Conservation (phyloP, 2,113 vertebrate species). For the Micronycteris hirsuta region DNA sequence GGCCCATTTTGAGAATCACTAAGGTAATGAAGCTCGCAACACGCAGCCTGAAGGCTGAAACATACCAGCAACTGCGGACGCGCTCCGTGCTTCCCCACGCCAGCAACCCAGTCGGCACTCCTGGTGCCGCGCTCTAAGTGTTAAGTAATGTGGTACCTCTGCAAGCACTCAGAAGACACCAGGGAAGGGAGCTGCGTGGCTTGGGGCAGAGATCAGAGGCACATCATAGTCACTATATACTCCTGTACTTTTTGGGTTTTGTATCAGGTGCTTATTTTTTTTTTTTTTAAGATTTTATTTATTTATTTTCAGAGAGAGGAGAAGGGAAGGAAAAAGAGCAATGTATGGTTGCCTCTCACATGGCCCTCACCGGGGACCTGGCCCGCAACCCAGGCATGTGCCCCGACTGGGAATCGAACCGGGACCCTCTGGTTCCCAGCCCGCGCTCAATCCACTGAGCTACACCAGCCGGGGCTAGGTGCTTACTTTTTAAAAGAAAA, state of each 20-base stretch:
- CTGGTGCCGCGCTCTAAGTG: background rate
- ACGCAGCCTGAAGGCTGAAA: background rate
- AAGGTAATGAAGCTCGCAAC: background rate
- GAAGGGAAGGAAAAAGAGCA: no score
- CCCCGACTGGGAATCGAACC: no score
- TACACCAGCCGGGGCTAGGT: no score
- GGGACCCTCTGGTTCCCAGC: no score
- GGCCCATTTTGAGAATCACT: background rate
- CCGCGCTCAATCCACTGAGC: no score
- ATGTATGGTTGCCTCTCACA: no score
- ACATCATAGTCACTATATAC: background rate
- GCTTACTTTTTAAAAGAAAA: background rate
- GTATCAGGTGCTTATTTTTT: background rate
- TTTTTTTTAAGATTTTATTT: no score
- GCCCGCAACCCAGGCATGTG: no score
- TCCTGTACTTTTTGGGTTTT: background rate
- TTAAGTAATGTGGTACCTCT: background rate
- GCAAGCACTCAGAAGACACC: background rate
- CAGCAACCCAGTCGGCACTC: background rate
- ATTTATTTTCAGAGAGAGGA: no score
- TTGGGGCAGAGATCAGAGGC: background rate
- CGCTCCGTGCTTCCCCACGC: accelerated
- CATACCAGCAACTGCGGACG: accelerated
- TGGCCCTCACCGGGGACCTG: no score
- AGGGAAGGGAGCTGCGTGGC: background rate